Conservation (phyloP, 2,113 vertebrate genomes). For the Dromiciops gliroides region DNA sequence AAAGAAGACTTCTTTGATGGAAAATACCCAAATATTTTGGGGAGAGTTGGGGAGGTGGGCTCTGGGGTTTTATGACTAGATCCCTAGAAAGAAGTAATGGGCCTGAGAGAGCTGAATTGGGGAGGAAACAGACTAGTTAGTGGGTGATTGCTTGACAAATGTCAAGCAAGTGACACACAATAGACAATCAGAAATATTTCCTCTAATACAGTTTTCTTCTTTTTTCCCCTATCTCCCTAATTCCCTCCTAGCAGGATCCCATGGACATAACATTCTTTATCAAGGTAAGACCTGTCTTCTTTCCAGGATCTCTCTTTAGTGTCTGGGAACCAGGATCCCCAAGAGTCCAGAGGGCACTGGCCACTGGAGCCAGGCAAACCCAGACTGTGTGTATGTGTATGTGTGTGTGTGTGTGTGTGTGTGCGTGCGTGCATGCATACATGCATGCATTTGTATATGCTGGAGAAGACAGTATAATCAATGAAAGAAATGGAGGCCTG, state of each 20-base stretch:
- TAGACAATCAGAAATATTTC: neutral
- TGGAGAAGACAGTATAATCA: too few relatives aligned
- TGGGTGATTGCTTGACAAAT: neutral
- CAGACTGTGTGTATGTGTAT: too few relatives aligned
- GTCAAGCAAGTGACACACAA: neutral
- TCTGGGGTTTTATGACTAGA: neutral
- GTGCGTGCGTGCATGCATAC: too few relatives aligned
- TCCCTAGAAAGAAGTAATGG: too few relatives aligned
- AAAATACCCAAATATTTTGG: too few relatives aligned
- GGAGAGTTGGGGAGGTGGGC: neutral
- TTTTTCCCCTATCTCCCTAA: neutral
- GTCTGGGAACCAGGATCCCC: neutral
- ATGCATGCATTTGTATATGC: too few relatives aligned
- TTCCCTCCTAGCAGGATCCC: neutral
- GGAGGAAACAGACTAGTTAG: neutral
- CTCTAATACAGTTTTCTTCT: neutral
- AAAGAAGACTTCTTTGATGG: too few relatives aligned
- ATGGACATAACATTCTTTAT: neutral
- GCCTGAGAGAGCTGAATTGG: too few relatives aligned
- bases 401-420: too few relatives aligned
- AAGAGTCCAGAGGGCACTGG: too few relatives aligned
- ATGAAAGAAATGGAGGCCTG: too few relatives aligned
- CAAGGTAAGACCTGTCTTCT: neutral
- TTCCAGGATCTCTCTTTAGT: neutral
- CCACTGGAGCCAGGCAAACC: too few relatives aligned